A percentile compares a stretch with the other conserved stretches of the same genome.
Evolutionary conservation across 2,113 vertebrate genomes (phyloP).

Genomic region (Rhinolophus sinicus): DNA sequence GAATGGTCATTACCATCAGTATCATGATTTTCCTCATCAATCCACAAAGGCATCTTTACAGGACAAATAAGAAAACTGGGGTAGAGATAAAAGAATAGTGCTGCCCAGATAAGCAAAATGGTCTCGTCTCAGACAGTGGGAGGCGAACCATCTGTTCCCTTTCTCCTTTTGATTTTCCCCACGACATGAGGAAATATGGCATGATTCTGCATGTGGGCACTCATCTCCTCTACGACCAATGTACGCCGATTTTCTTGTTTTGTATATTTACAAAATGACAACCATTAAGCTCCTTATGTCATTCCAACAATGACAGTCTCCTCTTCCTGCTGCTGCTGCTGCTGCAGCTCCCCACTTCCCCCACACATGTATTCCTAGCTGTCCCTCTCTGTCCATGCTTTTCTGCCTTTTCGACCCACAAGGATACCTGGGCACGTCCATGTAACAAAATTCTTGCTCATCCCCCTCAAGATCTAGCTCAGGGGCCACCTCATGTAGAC

Average conservation of each 20-base stretch:
- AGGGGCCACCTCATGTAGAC: neutral
- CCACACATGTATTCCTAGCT: neutral
- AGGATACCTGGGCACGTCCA: neutral
- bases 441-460: neutral
- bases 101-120: conserved; percentile 35
- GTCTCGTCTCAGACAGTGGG: conserved; percentile 35
- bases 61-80: conserved; percentile 43
- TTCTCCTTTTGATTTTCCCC: conserved; percentile 61
- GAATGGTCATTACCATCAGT: neutral
- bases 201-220: conserved; percentile 10
- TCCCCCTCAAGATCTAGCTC: neutral
- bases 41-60: conserved; percentile 8
- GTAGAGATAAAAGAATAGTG: conserved; percentile 24
- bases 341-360: neutral
- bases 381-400: neutral
- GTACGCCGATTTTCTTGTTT: conserved; percentile 19
- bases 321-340: neutral
- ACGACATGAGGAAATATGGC: conserved; percentile 32
- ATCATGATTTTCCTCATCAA: neutral
- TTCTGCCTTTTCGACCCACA: neutral
- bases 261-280: conserved; percentile 49
- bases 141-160: conserved; percentile 48
- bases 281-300: conserved; percentile 45
- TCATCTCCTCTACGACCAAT: conserved; percentile 39
- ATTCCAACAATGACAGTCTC: neutral